Conservation (phyloP, 2,888 invertebrate species). For the Dryobotodes eremita region DNA sequence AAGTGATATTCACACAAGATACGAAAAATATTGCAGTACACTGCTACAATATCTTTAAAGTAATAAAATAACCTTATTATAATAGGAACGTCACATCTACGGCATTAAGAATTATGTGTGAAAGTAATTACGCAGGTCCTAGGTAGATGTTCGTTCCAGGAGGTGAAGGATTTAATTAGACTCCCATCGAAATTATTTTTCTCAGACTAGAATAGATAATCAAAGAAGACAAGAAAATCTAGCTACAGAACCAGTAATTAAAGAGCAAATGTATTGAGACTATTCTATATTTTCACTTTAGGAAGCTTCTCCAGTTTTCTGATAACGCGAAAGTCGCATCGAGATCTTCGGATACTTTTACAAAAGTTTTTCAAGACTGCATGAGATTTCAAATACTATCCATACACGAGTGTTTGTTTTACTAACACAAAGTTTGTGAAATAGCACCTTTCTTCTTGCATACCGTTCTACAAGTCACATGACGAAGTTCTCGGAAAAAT, state of each 20-base stretch:
- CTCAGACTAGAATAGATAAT: background rate
- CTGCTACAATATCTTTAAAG: background rate
- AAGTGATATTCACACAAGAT: background rate
- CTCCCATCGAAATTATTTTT: background rate
- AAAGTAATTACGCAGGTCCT: constrained; percentile 3
- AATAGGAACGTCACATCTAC: background rate
- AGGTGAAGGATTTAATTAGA: constrained; percentile 2
- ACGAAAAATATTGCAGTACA: background rate
- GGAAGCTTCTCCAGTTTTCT: background rate
- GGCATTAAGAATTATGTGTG: background rate
- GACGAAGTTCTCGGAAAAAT: constrained; percentile 38
- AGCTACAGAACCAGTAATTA: background rate
- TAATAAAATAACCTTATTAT: background rate
- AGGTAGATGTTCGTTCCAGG: background rate
- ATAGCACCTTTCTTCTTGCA: constrained; percentile 62
- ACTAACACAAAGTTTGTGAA: constrained; percentile 43
- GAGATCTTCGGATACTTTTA: background rate
- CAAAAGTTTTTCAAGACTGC: background rate
- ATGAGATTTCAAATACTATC: constrained; percentile 31
- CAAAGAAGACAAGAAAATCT: background rate
- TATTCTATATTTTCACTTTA: background rate
- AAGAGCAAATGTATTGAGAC: background rate
- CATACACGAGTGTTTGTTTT: constrained; percentile 31
- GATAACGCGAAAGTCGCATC: background rate
- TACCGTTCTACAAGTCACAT: constrained; percentile 27